Evolutionary conservation across 2,113 vertebrate species (phyloP).

Genomic region (Ibidorhyncha struthersii): DNA sequence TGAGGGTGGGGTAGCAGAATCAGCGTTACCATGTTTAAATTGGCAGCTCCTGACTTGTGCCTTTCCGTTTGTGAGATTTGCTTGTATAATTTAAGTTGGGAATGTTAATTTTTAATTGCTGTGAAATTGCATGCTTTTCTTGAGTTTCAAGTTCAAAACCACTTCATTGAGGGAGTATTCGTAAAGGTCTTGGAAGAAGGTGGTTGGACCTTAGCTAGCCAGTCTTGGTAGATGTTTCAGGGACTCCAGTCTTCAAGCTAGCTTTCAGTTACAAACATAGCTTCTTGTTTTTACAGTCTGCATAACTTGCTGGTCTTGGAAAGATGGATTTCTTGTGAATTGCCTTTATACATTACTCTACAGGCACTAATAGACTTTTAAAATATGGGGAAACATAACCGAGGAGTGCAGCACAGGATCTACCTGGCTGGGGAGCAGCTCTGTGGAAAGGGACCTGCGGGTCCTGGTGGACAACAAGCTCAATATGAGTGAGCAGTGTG

Average conservation of each 20-base stretch:
- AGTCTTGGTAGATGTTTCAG: neutral
- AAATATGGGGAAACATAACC: neutral
- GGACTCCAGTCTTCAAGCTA: neutral
- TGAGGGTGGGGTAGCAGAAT: neutral
- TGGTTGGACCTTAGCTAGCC: neutral
- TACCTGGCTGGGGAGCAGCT: neutral
- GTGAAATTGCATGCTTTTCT: neutral
- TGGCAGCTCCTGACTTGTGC: neutral
- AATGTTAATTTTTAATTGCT: neutral
- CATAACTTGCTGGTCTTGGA: neutral
- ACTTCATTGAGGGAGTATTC: neutral
- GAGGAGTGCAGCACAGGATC: neutral
- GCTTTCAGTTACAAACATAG: neutral
- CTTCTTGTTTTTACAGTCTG: neutral
- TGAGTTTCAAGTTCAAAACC: neutral
- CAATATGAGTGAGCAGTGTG: neutral
- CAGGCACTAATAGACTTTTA: neutral
- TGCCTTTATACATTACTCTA: neutral
- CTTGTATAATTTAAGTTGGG: neutral
- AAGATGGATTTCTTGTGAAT: neutral
- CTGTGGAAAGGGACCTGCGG: neutral
- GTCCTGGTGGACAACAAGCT: neutral
- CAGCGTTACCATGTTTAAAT: neutral
- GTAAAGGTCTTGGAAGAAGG: neutral
- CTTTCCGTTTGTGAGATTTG: neutral